Conservation (phyloP, 2,113 vertebrate genomes). For the Amphiprion ocellaris region DNA sequence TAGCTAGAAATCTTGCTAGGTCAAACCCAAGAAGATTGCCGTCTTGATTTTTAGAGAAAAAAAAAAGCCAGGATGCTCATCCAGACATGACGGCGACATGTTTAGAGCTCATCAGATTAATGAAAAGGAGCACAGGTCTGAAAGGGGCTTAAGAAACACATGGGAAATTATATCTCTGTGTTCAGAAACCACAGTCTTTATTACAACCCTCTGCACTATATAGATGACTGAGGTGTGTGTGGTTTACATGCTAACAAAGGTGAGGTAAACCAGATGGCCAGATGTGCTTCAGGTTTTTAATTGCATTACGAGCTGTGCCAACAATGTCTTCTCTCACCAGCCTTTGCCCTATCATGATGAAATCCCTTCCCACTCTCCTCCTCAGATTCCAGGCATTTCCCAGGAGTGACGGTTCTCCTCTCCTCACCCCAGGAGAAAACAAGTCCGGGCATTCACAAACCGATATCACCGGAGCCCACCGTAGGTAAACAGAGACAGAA, state of each 20-base stretch:
- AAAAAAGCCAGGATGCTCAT: no score
- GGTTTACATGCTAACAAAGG: slow-evolving; percentile 27
- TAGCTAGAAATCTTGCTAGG: no score
- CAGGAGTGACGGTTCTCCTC: slow-evolving; percentile 54
- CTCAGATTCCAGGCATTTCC: slow-evolving; percentile 79
- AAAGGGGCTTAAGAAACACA: not conserved
- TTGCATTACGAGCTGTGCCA: slow-evolving; percentile 47
- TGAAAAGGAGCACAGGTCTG: no score
- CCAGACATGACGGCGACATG: no score
- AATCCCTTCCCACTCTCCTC: slow-evolving; percentile 54
- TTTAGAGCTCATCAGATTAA: no score
- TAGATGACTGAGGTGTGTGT: slow-evolving; percentile 8
- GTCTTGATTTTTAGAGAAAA: no score
- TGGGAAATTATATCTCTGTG: slow-evolving; percentile 7
- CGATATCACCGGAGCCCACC: slow-evolving; percentile 20
- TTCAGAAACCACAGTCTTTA: slow-evolving; percentile 1
- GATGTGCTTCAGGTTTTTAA: slow-evolving; percentile 54
- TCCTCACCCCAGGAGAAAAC: slow-evolving; percentile 46
- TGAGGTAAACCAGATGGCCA: slow-evolving; percentile 58
- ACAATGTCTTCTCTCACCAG: slow-evolving; percentile 57
- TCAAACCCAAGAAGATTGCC: no score
- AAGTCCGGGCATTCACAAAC: slow-evolving; percentile 60
- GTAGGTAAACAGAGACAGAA: slow-evolving; percentile 38
- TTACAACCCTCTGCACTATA: not conserved
- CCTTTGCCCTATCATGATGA: slow-evolving; percentile 61